phyloP scores from a whole-genome alignment of 2,113 vertebrate species.

The Bubo bubo region DNA sequence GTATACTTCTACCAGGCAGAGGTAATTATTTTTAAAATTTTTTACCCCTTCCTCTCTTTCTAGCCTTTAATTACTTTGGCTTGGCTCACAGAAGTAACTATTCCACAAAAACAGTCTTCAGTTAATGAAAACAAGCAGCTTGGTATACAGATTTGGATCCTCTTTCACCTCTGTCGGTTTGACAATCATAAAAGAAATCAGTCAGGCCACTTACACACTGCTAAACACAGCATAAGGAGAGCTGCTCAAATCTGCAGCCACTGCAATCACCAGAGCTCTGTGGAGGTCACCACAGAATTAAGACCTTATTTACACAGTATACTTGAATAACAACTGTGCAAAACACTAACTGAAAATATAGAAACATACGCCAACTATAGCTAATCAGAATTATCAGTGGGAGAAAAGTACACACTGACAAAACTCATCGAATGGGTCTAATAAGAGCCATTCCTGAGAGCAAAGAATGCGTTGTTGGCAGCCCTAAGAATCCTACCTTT shows the following conservation, averaged over 20 bases:
- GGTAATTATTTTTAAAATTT: neutral
- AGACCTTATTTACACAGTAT: neutral
- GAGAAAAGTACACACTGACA: neutral
- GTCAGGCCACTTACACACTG: neutral
- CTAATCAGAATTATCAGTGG: neutral
- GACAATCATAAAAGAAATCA: neutral
- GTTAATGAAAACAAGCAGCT: neutral
- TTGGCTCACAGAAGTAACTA: neutral
- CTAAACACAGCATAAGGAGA: neutral
- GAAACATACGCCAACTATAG: neutral
- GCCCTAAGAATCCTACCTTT: neutral
- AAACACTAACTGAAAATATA: neutral
- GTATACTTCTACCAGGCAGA: neutral
- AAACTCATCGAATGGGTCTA: neutral
- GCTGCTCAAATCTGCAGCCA: neutral
- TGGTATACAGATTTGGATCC: neutral
- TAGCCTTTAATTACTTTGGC: neutral
- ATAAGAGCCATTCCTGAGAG: neutral
- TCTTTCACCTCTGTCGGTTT: neutral
- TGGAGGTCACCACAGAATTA: neutral
- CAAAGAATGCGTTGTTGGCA: neutral
- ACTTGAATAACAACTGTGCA: neutral
- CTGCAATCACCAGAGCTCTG: neutral
- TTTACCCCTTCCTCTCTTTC: neutral
- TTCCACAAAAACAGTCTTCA: neutral